A percentile compares a stretch with the other conserved stretches of the same genome.
These are phyloP conservation scores for Trichechus manatus DNA, from an alignment of 2,113 vertebrate species.

Conservation along the genomic window DNA sequence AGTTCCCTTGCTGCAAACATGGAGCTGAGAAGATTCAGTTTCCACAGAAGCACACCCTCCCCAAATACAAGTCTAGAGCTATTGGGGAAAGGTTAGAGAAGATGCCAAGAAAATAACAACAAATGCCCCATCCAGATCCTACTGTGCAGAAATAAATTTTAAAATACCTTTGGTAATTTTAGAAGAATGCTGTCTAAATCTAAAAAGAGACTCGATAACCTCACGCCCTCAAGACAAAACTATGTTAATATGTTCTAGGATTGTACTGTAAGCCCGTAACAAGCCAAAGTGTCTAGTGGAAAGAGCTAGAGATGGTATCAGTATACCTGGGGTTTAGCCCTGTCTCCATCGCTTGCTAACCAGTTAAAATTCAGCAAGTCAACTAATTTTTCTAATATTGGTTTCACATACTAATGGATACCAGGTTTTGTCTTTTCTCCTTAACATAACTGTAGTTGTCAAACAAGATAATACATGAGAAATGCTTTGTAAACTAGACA, in stretches of 20 bases:
- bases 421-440: background rate
- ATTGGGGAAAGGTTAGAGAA: background rate
- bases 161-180: background rate
- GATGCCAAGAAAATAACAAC: background rate
- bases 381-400: conserved; percentile 3
- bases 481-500: background rate
- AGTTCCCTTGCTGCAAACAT: background rate
- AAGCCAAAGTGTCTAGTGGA: background rate
- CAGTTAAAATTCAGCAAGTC: background rate
- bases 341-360: background rate
- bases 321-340: background rate
- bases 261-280: background rate
- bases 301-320: background rate
- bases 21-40: background rate
- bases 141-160: background rate
- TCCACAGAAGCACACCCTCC: background rate
- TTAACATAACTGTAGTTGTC: background rate
- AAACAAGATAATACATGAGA: background rate
- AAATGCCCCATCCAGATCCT: background rate
- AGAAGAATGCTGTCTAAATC: background rate
- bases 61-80: background rate
- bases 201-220: background rate
- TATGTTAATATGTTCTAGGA: background rate
- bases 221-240: background rate
- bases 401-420: background rate